phyloP scores from a whole-genome alignment of 1,140 invertebrate species.

The Aporrectodea caliginosa region DNA sequence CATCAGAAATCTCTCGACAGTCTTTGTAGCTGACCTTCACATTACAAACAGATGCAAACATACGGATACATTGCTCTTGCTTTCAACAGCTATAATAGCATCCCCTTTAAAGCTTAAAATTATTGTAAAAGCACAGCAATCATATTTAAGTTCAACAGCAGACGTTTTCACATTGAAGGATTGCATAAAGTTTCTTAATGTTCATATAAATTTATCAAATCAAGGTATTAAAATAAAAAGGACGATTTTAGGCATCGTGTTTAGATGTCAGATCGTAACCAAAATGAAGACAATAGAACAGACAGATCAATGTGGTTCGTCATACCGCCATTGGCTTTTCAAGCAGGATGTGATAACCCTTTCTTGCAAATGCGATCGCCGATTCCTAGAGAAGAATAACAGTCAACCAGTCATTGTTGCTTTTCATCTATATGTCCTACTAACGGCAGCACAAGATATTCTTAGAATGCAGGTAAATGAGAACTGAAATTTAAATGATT shows the following conservation, averaged over 20 bases:
- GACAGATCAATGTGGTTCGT: no score
- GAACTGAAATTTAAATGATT: no score
- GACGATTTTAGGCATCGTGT: no score
- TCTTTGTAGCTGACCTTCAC: slow-evolving; percentile 52
- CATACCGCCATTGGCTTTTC: slow-evolving; percentile 60
- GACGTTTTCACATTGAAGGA: background rate
- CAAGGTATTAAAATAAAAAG: no score
- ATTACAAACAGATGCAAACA: no score
- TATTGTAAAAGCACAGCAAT: background rate
- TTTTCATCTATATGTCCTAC: no score
- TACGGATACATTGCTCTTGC: background rate
- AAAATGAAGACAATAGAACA: background rate
- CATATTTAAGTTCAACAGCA: background rate
- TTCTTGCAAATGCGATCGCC: slow-evolving; percentile 55
- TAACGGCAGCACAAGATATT: no score
- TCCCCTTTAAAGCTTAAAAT: background rate
- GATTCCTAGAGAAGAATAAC: slow-evolving; percentile 47
- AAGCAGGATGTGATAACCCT: slow-evolving; percentile 58
- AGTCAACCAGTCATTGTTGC: no score
- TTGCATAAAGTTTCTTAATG: background rate
- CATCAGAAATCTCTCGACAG: slow-evolving; percentile 53
- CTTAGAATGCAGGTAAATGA: no score
- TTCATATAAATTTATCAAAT: background rate
- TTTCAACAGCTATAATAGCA: no score
- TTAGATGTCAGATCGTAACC: no score